Base-by-base conservation (phyloP, 2,888 invertebrate species). In the Empis stercorea region DNA sequence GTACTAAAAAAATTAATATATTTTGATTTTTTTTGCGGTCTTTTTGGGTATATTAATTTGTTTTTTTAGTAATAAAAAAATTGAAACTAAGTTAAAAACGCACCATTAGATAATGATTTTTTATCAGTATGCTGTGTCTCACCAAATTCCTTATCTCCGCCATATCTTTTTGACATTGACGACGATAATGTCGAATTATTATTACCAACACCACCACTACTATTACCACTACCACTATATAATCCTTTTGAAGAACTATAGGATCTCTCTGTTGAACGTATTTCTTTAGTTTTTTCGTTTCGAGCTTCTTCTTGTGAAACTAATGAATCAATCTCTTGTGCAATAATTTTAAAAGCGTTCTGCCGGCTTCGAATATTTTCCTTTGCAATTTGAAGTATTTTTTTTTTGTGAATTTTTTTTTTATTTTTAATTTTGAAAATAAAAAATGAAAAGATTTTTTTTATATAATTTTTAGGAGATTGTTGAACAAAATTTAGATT, bases 81-180 rank as follows among this genome's bases (percentile, higher is more conserved):
- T 36, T 36, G 10, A 36, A 38, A 17, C 23, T 27, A 30, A n/a
- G 43, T 48, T 47, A 54, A 55, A 54, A 54, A 63, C 61, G 59
- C 61, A 66, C 68, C 67, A 61, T 63, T 66, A 52, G 59, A 59
- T 16, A 60, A 54, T 50, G 57, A 60, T 53, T 59, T 59, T 57
- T 64, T 66, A 54, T 65, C 62, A 55, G 61, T 58, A 53, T 58
- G 54, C 49, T 55, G 59, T 58, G 61, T 57, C 59, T 60, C 60
- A 60, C 60, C 59, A 57, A 58, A 59, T 50, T 64, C 65, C 47
- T 54, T 57, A 43, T 52, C 40, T 45, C 27, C 11, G 13, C 6
- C 10, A 10, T 43, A 44, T 41, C 43, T 46, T 27, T 45, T 46
- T 32, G 44, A 42, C 43, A 49, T 36, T n/a, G 44, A 45, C 45